Conservation (phyloP, 2,797 vertebrate species). For the Hippoglossus hippoglossus region DNA sequence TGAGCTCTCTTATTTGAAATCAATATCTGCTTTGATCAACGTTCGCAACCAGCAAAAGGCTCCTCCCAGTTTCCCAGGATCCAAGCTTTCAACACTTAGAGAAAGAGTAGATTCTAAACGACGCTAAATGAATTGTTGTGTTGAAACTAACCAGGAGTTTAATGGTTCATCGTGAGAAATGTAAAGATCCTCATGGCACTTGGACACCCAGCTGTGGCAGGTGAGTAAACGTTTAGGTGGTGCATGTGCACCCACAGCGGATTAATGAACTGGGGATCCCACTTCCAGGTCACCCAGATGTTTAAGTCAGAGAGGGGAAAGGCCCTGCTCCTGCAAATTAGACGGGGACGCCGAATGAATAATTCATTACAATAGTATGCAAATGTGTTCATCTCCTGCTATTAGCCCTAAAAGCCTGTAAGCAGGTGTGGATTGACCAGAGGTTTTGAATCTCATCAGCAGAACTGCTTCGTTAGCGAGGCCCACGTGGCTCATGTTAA, state of each 20-base stretch:
- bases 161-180: neutral
- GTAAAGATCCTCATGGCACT: neutral
- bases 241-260: constrained; percentile 35
- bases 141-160: neutral
- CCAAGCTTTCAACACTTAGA: neutral
- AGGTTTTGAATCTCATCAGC: constrained; percentile 63
- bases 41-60: constrained; percentile 23
- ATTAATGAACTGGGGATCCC: constrained; percentile 34
- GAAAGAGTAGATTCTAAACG: neutral
- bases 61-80: neutral
- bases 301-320: constrained; percentile 66
- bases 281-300: constrained; percentile 73
- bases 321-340: constrained; percentile 73
- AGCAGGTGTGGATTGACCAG: constrained; percentile 69
- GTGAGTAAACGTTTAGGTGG: constrained; percentile 17
- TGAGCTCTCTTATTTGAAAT: constrained; percentile 22
- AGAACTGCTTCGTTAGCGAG: constrained; percentile 60
- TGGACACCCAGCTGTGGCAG: neutral
- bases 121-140: neutral
- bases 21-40: constrained; percentile 44
- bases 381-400: constrained; percentile 83
- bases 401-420: constrained; percentile 80
- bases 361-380: constrained; percentile 77
- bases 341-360: constrained; percentile 77
- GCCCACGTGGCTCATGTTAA: constrained; percentile 49